Conservation (phyloP, 2,888 invertebrate genomes). For the Dicyrtomina minuta region DNA sequence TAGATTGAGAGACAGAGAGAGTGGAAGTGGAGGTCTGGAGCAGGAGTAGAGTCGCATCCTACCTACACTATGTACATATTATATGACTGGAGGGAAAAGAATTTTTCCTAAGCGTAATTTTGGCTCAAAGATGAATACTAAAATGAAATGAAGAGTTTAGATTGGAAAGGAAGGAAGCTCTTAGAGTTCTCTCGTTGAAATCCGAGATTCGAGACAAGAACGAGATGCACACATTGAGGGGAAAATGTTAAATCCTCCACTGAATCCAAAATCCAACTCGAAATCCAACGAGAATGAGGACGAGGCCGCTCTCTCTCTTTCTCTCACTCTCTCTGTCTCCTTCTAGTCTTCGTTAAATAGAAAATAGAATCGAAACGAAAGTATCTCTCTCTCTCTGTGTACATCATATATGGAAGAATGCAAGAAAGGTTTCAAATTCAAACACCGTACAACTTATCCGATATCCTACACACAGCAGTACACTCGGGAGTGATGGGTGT, state of each 20-base stretch:
- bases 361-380: neutral
- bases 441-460: neutral
- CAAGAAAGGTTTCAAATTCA: slow-evolving; percentile 4
- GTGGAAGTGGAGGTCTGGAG: neutral
- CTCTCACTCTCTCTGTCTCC: neutral
- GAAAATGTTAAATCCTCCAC: no score
- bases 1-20: neutral
- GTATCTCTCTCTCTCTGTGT: no score
- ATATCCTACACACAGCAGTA: no score
- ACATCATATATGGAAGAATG: neutral
- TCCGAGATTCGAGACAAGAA: neutral
- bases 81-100: neutral
- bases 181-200: neutral
- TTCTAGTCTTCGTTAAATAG: neutral
- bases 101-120: slow-evolving; percentile 4
- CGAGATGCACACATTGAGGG: neutral
- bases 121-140: neutral
- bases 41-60: neutral
- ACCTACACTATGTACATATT: neutral
- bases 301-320: neutral
- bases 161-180: slow-evolving; percentile 7
- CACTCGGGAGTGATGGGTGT: no score
- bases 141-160: slow-evolving; percentile 9
- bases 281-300: neutral
- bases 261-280: slow-evolving; percentile 1